Percentiles rank a stretch among this genome's conserved stretches.
phyloP scores from a whole-genome alignment of 2,797 vertebrate genomes.

The Chiloscyllium punctatum region DNA sequence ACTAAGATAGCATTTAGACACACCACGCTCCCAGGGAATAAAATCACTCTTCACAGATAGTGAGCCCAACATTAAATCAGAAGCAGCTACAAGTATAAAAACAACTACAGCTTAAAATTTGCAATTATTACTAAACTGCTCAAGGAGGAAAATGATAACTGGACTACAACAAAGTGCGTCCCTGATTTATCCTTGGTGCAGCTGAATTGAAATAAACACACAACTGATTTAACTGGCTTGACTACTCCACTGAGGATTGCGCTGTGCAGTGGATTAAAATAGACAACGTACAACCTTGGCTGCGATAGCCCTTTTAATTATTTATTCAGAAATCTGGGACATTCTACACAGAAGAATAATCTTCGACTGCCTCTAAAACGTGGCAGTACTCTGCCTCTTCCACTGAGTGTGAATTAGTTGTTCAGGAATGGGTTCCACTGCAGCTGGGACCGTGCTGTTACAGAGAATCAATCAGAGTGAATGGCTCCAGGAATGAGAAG shows the following conservation, averaged over 20 bases:
- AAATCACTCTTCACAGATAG: background rate
- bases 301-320: background rate
- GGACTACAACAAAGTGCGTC: background rate
- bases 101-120: background rate
- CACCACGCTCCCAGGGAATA: background rate
- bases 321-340: background rate
- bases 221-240: background rate
- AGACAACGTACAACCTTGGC: background rate
- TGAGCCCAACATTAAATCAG: background rate
- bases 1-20: background rate
- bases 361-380: background rate
- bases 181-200: background rate
- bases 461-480: too few relatives aligned
- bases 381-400: background rate
- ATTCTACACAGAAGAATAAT: background rate
- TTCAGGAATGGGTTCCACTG: background rate
- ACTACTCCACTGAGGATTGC: background rate
- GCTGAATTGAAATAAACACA: background rate
- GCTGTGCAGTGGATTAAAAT: background rate
- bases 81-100: background rate
- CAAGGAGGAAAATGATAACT: background rate
- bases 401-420: background rate
- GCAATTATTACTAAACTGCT: background rate
- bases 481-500: too few relatives aligned
- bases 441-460: background rate